Percentiles rank a stretch among this genome's conserved stretches.
Conservation (phyloP, 2,113 vertebrate genomes). For the Lophius piscatorius region DNA sequence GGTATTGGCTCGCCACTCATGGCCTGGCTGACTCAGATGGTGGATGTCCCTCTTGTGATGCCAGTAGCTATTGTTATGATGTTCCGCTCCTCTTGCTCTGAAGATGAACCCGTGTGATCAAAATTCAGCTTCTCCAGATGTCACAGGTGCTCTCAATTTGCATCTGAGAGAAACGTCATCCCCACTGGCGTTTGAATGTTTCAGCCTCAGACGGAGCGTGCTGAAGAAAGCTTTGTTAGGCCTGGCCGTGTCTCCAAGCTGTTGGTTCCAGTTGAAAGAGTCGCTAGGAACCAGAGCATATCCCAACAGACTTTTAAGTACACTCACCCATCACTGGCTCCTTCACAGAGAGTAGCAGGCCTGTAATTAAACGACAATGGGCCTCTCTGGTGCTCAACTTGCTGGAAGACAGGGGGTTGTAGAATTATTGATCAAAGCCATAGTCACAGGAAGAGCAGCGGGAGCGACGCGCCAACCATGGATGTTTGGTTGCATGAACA, state of each 20-base stretch:
- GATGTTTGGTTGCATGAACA: conserved; percentile 52
- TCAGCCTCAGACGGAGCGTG: conserved; percentile 15
- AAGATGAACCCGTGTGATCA: conserved; percentile 40
- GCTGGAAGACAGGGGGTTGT: conserved; percentile 43
- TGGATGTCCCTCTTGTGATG: conserved; percentile 10
- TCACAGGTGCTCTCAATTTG: conserved; percentile 69
- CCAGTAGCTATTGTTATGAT: conserved; percentile 47
- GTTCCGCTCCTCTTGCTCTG: conserved; percentile 20
- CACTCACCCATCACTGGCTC: conserved; percentile 46
- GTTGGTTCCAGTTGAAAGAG: conserved; percentile 74
- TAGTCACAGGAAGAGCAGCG: conserved; percentile 52
- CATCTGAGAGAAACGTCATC: conserved; percentile 45
- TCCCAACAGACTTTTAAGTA: conserved; percentile 66
- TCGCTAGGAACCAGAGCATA: conserved; percentile 24
- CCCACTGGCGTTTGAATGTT: conserved; percentile 21
- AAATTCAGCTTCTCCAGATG: conserved; percentile 56
- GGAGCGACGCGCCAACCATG: conserved; percentile 19
- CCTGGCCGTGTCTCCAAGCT: conserved; percentile 56
- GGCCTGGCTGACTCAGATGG: conserved; percentile 23
- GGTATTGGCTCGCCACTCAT: conserved; percentile 22
- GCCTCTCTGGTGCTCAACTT: conserved; percentile 48
- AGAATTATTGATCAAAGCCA: conserved; percentile 72
- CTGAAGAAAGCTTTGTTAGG: conserved; percentile 61
- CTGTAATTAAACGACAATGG: conserved; percentile 77
- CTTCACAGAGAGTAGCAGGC: conserved; percentile 45